phyloP scores from a whole-genome alignment of 1,140 invertebrate species.

The Drosophila pachea region DNA sequence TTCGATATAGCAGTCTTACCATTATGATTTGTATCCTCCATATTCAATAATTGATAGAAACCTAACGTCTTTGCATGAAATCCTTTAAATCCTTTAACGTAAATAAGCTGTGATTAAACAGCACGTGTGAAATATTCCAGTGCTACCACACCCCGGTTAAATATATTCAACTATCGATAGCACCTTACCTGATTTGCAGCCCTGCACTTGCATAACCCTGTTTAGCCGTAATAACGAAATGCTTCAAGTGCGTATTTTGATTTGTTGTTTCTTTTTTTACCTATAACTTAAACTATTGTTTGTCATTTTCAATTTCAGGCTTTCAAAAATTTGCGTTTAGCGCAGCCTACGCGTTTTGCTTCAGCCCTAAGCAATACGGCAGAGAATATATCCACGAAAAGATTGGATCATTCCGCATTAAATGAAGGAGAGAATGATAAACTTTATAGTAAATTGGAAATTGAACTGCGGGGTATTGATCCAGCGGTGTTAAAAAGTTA shows the following conservation, averaged over 20 bases:
- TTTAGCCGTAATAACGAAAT: conserved; percentile 48
- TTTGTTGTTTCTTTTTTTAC: conserved; percentile 33
- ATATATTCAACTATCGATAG: conserved; percentile 11
- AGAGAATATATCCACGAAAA: conserved; percentile 4
- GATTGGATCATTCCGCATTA: neutral
- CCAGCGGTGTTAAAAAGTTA: conserved; percentile 93
- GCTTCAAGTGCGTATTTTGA: conserved; percentile 52
- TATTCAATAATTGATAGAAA: conserved; percentile 12
- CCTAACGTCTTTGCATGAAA: neutral
- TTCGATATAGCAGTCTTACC: conserved; percentile 8
- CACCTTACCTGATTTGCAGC: neutral
- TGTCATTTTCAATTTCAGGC: conserved; percentile 14
- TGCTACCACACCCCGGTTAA: conserved; percentile 26
- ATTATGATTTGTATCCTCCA: conserved; percentile 46
- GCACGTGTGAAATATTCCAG: conserved; percentile 32
- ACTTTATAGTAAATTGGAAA: conserved; percentile 89
- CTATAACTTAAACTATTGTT: conserved; percentile 2
- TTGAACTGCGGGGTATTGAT: conserved; percentile 93
- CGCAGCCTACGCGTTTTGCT: conserved; percentile 40
- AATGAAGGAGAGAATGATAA: conserved; percentile 81
- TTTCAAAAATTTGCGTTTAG: conserved; percentile 37
- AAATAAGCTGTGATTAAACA: conserved; percentile 4
- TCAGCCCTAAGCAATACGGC: conserved; percentile 35
- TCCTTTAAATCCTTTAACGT: neutral
- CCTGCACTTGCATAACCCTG: conserved; percentile 67